These are phyloP conservation scores for Hanleya hanleyi DNA, from an alignment of 2,888 invertebrate species.

Conservation along the genomic window DNA sequence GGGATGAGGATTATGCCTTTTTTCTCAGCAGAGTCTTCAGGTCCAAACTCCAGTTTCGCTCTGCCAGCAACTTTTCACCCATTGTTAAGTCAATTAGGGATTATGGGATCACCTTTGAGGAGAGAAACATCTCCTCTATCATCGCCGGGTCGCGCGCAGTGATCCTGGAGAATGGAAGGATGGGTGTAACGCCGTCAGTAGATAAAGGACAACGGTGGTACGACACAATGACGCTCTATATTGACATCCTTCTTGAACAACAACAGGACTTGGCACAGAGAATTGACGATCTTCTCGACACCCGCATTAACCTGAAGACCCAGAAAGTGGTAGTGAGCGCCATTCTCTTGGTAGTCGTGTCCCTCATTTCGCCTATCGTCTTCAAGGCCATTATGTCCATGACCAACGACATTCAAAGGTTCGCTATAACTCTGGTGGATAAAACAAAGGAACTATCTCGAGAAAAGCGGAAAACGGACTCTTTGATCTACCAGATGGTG, in stretches of 20 bases:
- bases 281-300: slow-evolving; percentile 83
- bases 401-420: slow-evolving; percentile 60
- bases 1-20: slow-evolving; percentile 82
- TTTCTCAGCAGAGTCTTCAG: slow-evolving; percentile 88
- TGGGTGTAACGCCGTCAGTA: slow-evolving; percentile 79
- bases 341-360: slow-evolving; percentile 54
- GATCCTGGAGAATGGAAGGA: slow-evolving; percentile 70
- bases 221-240: slow-evolving; percentile 85
- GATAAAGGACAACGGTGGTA: slow-evolving; percentile 86
- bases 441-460: slow-evolving; percentile 51
- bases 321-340: slow-evolving; percentile 87
- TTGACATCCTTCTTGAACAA: slow-evolving; percentile 85
- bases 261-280: slow-evolving; percentile 81
- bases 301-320: slow-evolving; percentile 82
- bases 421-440: slow-evolving; percentile 58
- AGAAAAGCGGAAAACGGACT: slow-evolving; percentile 50
- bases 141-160: slow-evolving; percentile 20
- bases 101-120: slow-evolving; percentile 80
- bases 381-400: slow-evolving; percentile 54
- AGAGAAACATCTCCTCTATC: slow-evolving; percentile 39
- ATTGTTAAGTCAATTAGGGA: slow-evolving; percentile 80
- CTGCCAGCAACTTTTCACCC: slow-evolving; percentile 87
- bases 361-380: slow-evolving; percentile 59
- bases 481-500: slow-evolving; percentile 54
- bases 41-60: slow-evolving; percentile 86